A percentile compares a stretch with the other conserved stretches of the same genome.
Evolutionary conservation across 2,113 vertebrate species (phyloP).

Genomic region (Gracilinanus agilis): DNA sequence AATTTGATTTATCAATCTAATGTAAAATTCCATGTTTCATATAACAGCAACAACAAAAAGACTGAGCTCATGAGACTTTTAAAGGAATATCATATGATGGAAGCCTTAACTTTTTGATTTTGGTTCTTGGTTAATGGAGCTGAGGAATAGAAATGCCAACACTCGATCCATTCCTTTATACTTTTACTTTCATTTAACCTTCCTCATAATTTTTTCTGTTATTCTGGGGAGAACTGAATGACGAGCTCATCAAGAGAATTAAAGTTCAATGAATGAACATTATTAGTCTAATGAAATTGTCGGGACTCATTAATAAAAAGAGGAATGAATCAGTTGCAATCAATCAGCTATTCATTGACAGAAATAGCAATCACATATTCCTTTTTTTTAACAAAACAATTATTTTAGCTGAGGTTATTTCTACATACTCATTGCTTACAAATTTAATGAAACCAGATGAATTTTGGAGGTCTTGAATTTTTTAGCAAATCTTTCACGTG

Average conservation of each 20-base stretch:
- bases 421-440: slow-evolving; percentile 6
- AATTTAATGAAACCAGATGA: no score
- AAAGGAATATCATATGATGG: not conserved
- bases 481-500: not conserved
- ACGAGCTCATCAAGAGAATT: slow-evolving; percentile 60
- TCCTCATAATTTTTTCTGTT: slow-evolving; percentile 46
- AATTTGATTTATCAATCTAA: not conserved
- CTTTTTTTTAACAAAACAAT: slow-evolving; percentile 42
- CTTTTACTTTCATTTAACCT: slow-evolving; percentile 59
- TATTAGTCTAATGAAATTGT: slow-evolving; percentile 64
- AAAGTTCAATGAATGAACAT: slow-evolving; percentile 45
- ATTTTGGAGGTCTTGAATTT: not conserved
- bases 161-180: not conserved
- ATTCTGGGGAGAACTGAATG: slow-evolving; percentile 35
- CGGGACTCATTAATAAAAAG: slow-evolving; percentile 59
- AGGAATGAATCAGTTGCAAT: slow-evolving; percentile 53
- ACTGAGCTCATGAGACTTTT: slow-evolving; percentile 4
- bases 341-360: slow-evolving; percentile 56
- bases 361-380: slow-evolving; percentile 52
- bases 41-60: not conserved
- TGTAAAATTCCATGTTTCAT: not conserved
- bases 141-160: not conserved
- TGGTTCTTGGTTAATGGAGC: not conserved
- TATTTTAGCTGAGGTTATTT: slow-evolving; percentile 27
- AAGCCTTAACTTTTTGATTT: not conserved